These are phyloP conservation scores for Steinernema carpocapsae DNA, from an alignment of 2,888 invertebrate species.

Conservation along the genomic window DNA sequence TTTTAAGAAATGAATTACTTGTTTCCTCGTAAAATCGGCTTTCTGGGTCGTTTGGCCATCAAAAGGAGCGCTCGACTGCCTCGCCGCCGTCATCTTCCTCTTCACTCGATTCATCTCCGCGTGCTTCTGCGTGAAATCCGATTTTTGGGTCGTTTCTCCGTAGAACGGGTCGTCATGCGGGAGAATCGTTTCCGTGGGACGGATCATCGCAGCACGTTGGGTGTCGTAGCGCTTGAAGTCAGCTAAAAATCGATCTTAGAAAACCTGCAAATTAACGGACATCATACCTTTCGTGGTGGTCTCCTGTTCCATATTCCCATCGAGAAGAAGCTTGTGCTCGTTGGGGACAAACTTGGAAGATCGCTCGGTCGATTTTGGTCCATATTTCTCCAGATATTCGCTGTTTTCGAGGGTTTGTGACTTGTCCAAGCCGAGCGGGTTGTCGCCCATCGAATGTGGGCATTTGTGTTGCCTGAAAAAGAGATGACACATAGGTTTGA, in stretches of 20 bases:
- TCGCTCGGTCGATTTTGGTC: neutral
- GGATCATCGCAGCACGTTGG: neutral
- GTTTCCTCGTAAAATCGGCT: neutral
- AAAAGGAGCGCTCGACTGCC: neutral
- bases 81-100: slow-evolving; percentile 5
- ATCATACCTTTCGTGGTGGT: neutral
- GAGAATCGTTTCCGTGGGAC: neutral
- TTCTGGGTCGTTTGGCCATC: neutral
- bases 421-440: slow-evolving; percentile 18
- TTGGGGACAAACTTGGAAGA: neutral
- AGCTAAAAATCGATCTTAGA: neutral
- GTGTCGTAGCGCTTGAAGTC: neutral
- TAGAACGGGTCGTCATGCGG: neutral
- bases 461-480: slow-evolving; percentile 11
- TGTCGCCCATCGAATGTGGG: slow-evolving; percentile 2
- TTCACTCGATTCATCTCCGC: neutral
- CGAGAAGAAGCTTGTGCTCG: neutral
- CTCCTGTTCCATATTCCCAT: slow-evolving; percentile 9
- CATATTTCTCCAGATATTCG: slow-evolving; percentile 20
- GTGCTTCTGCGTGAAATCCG: slow-evolving; percentile 3
- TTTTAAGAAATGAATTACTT: neutral
- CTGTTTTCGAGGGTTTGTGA: slow-evolving; percentile 4
- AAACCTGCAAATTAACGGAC: neutral
- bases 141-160: slow-evolving; percentile 7
- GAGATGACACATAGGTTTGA: neutral